Conservation (phyloP, 2,113 vertebrate species). For the Phoxinus phoxinus region DNA sequence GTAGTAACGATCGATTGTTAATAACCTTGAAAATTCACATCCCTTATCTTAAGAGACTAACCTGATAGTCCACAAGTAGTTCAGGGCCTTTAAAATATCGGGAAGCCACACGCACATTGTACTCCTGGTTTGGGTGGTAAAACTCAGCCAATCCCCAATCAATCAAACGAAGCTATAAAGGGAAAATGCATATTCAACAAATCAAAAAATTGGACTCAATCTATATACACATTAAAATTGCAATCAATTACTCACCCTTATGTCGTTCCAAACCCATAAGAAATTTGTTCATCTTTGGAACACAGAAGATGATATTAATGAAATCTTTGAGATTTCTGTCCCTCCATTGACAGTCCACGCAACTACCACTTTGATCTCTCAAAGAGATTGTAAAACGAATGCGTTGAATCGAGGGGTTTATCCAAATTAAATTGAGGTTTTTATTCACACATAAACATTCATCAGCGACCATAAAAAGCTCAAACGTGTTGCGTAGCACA, state of each 20-base stretch:
- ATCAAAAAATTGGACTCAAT: background rate
- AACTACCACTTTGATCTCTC: too few relatives aligned
- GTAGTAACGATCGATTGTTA: too few relatives aligned
- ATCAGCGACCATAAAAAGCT: too few relatives aligned
- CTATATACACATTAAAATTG: background rate
- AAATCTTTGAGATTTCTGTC: background rate
- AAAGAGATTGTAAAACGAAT: too few relatives aligned
- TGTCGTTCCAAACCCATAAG: background rate
- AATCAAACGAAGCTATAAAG: slow-evolving; percentile 82
- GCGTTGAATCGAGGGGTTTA: too few relatives aligned
- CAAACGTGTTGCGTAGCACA: too few relatives aligned
- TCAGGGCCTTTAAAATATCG: slow-evolving; percentile 88
- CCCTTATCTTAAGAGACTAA: slow-evolving; percentile 51
- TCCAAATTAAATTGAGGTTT: too few relatives aligned
- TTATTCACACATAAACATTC: too few relatives aligned
- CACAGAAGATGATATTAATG: background rate
- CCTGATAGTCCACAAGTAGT: slow-evolving; percentile 87
- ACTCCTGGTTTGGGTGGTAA: slow-evolving; percentile 87
- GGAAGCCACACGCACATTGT: slow-evolving; percentile 86
- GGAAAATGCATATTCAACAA: background rate
- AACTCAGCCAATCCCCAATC: slow-evolving; percentile 89
- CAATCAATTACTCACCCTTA: background rate
- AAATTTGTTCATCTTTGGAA: background rate
- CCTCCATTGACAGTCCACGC: too few relatives aligned
- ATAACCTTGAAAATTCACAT: background rate